These are phyloP conservation scores for Silurus asotus DNA, from an alignment of 2,113 vertebrate genomes.

Conservation along the genomic window DNA sequence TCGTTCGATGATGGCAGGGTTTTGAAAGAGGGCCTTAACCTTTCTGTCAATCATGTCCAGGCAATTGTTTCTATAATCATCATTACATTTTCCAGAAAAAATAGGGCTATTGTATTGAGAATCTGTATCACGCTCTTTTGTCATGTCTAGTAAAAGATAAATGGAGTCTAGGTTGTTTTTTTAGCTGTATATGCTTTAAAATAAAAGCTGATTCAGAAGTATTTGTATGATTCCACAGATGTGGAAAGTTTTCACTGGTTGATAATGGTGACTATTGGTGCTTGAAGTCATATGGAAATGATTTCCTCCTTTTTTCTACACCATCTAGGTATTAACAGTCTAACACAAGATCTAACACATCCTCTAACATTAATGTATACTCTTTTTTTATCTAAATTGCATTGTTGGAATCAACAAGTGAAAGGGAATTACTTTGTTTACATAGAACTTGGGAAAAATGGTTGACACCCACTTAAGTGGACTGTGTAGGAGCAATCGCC, in stretches of 20 bases:
- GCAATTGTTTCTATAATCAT: constrained; percentile 2
- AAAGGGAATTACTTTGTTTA: no score
- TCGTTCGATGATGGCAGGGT: background rate
- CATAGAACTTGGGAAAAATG: no score
- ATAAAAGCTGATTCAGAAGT: background rate
- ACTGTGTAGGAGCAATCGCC: no score
- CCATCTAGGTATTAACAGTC: background rate
- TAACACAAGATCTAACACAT: no score
- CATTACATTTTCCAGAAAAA: background rate
- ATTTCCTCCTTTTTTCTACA: background rate
- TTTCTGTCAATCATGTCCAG: background rate
- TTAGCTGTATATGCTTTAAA: background rate
- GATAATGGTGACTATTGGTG: background rate
- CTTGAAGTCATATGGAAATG: background rate
- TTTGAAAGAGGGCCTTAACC: background rate
- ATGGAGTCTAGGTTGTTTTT: background rate
- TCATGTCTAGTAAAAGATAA: background rate
- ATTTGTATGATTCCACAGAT: background rate
- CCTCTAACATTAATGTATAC: no score
- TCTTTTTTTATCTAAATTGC: no score
- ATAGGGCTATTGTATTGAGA: background rate
- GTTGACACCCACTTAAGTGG: no score
- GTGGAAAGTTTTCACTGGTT: background rate
- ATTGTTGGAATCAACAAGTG: no score
- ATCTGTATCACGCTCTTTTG: background rate